Base-by-base conservation (phyloP, 2,888 invertebrate species). In the Nymphalis urticae region DNA sequence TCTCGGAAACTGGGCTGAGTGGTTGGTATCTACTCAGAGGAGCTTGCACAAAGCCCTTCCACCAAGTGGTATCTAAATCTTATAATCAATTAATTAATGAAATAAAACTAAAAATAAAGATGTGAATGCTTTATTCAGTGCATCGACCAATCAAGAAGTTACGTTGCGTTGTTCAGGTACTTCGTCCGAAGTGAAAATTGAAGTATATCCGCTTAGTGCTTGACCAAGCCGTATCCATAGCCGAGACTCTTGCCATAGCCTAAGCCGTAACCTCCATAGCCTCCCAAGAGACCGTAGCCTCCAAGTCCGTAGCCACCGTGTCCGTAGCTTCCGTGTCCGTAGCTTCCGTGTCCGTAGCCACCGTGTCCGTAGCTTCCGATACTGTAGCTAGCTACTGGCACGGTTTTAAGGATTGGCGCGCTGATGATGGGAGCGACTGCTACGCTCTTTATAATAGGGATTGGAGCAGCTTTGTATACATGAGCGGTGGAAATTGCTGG, bases 401-500 rank as follows among this genome's bases (percentile, higher is more conserved):
- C 80, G 3, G 81, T 80, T 61, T 78, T 80, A 4, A 83, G 72
- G 1, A 85, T 72, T 2, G 85, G 85, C 3, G 85, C 82, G 47
- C 80, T 78, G 42, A 83, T 72, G 4, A 87, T 75, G 6, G 88
- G 86, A 6, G 84, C 77, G 17, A 75, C 80, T 9, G 81, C 77
- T 4, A 81, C 75, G 16, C 87, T 85, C 60, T 74, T 84, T 72
- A 89, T 80, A 13, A 91, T 71, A 2, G 89, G 82, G 56, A 91
- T 89, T 1, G 89, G 88, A 19, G 89, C 85, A 0, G 89, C 90
- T 69, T 84, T 88, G 65, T 82, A 72, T 16, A 89, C 47, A 77
- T 85, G 89, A 10, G 87, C 85, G 48, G 85, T 81, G 48, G 91
- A 92, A 60, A 90, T 85, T 1, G 87, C 85, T 0, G 88, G 87